Evolutionary conservation across 2,888 invertebrate genomes (phyloP).

Genomic region (Mycalesis mineus): DNA sequence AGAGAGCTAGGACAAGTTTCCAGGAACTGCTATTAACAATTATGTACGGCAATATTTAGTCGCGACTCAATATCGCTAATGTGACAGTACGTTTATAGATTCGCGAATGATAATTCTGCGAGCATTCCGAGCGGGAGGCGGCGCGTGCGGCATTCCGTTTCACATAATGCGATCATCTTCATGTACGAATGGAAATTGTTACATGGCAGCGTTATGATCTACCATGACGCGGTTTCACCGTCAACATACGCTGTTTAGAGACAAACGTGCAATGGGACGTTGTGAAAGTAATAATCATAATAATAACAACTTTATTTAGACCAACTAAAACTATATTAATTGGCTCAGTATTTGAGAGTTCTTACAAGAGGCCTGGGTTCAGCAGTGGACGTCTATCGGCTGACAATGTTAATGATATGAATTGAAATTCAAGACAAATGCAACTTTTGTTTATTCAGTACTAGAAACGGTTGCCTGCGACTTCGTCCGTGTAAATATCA

Average conservation of each 20-base stretch:
- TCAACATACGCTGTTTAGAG: not conserved
- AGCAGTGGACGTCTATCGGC: no score
- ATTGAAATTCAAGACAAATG: no score
- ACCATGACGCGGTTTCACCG: constrained; percentile 21
- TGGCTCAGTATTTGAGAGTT: no score
- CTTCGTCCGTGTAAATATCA: no score
- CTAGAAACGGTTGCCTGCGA: no score
- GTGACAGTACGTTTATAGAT: constrained; percentile 25
- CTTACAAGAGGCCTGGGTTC: no score
- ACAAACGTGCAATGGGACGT: not conserved
- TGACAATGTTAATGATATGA: no score
- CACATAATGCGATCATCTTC: constrained; percentile 52
- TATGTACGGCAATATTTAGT: not conserved
- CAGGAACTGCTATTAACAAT: no score
- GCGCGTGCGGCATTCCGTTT: constrained; percentile 71
- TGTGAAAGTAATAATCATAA: not conserved
- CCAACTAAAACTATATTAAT: no score
- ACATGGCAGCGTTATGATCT: constrained; percentile 19
- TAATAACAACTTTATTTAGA: no score
- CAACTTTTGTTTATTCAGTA: no score
- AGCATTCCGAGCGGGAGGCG: constrained; percentile 61
- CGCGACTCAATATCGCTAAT: not conserved
- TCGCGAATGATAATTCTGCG: constrained; percentile 23
- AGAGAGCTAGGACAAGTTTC: no score
- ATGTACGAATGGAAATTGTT: constrained; percentile 43